Conservation (phyloP, 2,888 invertebrate genomes). For the Ligdia adustata region DNA sequence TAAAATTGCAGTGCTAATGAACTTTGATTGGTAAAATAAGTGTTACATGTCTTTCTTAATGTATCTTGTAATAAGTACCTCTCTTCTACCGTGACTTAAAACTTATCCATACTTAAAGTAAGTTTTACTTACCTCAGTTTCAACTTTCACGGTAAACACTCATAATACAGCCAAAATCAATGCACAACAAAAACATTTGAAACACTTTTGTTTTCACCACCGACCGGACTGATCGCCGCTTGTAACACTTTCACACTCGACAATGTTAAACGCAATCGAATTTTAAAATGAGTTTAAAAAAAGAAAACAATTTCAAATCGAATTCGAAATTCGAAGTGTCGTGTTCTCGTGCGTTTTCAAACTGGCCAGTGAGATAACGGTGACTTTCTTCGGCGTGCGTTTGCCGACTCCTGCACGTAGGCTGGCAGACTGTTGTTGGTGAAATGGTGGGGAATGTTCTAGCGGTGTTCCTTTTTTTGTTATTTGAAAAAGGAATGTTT, state of each 20-base stretch:
- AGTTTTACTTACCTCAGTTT: conserved; percentile 43
- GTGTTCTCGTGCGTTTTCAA: conserved; percentile 29
- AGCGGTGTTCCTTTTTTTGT: conserved; percentile 36
- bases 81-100: too few relatives aligned
- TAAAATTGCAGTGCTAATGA: neutral
- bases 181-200: conserved; percentile 31
- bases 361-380: conserved; percentile 47
- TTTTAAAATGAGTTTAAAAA: conserved; percentile 7
- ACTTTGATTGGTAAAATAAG: neutral
- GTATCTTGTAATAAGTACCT: too few relatives aligned
- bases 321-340: conserved; percentile 17
- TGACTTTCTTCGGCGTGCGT: conserved; percentile 61
- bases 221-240: neutral
- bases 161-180: conserved; percentile 39
- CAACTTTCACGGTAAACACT: conserved; percentile 48
- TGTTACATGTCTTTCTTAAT: neutral
- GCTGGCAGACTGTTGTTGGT: conserved; percentile 44
- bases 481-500: conserved; percentile 19
- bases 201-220: conserved; percentile 17
- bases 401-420: conserved; percentile 56
- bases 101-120: too few relatives aligned
- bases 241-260: conserved; percentile 10
- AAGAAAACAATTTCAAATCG: conserved; percentile 23
- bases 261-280: neutral
- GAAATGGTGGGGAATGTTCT: conserved; percentile 55